A percentile compares a stretch with the other conserved stretches of the same genome.
Conservation (phyloP, 2,797 vertebrate species). For the Philypnodon macrostomus region DNA sequence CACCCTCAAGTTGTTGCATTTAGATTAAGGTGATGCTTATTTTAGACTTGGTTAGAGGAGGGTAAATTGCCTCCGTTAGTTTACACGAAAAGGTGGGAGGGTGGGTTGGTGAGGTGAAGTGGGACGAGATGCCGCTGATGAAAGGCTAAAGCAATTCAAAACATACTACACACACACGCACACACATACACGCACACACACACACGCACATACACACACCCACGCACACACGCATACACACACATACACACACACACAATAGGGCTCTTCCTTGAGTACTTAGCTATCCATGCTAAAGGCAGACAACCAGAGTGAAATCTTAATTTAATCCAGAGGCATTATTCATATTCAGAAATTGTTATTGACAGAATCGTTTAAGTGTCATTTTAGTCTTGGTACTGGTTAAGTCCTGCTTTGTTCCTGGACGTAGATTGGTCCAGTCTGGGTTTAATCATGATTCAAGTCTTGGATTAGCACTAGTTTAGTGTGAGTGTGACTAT, state of each 20-base stretch:
- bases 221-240: too few species aligned
- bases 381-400: too few species aligned
- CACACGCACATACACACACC: slow-evolving; percentile 37
- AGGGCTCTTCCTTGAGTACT: slow-evolving; percentile 27
- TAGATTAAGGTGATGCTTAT: slow-evolving; percentile 21
- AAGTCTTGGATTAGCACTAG: too few species aligned
- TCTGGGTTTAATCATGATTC: too few species aligned
- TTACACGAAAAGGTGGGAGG: slow-evolving; percentile 25
- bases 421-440: too few species aligned
- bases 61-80: slow-evolving; percentile 33
- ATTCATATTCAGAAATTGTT: too few species aligned
- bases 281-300: slow-evolving; percentile 29
- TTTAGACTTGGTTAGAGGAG: slow-evolving; percentile 21
- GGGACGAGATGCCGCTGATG: slow-evolving; percentile 30
- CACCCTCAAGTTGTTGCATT: slow-evolving; percentile 34
- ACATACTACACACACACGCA: slow-evolving; percentile 36
- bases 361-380: too few species aligned
- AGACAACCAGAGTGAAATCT: slow-evolving; percentile 44
- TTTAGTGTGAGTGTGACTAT: too few species aligned
- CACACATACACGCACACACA: slow-evolving; percentile 36
- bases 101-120: background rate
- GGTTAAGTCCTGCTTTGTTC: too few species aligned
- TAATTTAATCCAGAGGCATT: slow-evolving; percentile 70
- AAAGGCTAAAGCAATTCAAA: slow-evolving; percentile 50
- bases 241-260: slow-evolving; percentile 32